phyloP scores from a whole-genome alignment of 2,888 invertebrate genomes.

The Platerodrilus igneus region DNA sequence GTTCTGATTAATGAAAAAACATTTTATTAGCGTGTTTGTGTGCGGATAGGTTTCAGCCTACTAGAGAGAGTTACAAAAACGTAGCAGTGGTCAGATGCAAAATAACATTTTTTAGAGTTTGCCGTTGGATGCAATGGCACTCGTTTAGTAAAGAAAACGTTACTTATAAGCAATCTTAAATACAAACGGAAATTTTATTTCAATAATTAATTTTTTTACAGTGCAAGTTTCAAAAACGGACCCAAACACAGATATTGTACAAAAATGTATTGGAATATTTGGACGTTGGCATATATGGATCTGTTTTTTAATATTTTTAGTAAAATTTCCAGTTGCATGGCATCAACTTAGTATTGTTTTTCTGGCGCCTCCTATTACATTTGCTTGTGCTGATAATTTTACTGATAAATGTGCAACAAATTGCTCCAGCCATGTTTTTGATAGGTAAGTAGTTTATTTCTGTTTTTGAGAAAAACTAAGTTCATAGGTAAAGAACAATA shows the following conservation, averaged over 20 bases:
- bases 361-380: conserved; percentile 63
- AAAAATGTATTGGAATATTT: conserved; percentile 65
- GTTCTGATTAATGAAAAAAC: too few relatives aligned
- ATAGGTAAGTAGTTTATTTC: conserved; percentile 55
- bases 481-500: too few relatives aligned
- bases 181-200: too few relatives aligned
- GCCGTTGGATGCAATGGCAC: too few relatives aligned
- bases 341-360: conserved; percentile 76
- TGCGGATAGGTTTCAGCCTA: too few relatives aligned
- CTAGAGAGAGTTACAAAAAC: too few relatives aligned
- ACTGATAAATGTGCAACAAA: conserved; percentile 54
- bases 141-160: too few relatives aligned
- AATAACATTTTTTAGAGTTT: too few relatives aligned
- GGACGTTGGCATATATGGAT: conserved; percentile 73
- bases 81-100: too few relatives aligned
- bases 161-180: too few relatives aligned
- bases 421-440: conserved; percentile 57
- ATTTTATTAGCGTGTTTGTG: too few relatives aligned
- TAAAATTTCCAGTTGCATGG: conserved; percentile 77
- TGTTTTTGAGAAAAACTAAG: too few relatives aligned
- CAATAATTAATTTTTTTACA: conserved; percentile 6
- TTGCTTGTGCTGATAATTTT: conserved; percentile 44
- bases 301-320: conserved; percentile 62
- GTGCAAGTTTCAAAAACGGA: conserved; percentile 8
- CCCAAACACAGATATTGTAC: conserved; percentile 56